Base-by-base conservation (phyloP, 2,888 invertebrate genomes). In the Eupithecia dodoneata region DNA sequence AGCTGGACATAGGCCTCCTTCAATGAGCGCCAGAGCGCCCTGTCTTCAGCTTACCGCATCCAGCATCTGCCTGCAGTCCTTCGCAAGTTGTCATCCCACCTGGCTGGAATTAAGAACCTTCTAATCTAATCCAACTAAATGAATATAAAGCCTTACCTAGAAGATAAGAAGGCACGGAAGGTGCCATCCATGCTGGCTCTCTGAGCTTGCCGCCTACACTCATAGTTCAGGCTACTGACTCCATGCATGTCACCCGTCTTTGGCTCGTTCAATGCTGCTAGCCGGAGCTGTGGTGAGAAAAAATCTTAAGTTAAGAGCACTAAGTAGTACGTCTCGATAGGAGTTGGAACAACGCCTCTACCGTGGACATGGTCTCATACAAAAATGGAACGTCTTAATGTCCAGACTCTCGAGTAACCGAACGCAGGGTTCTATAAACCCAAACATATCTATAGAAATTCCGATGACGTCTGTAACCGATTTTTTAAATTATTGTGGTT, bases 181-280 rank as follows among this genome's bases (percentile, higher is more conserved):
- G 98, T 98, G 79, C 98, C 98, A 83, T 97, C 96, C 81, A 99
- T 96, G 70, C 98, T 98, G 18, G 98, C 98, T 83, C 97, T 96
- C 81, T 97, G 96, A 0, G 99, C 98, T 94, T 99, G 98, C 79
- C 98, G 96, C 92, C 98, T 98, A 90, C 99, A 99, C 82, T 97
- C 97, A 87, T 98, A 98, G 94, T 99, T 99, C 41, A 98, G 98
- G 67, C 98, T 99, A 79, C 98, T 96, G 55, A 99, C 97, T 1
- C 99, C 99, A 86, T 98, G 97, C 96, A 99, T 97, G 89, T 99
- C 98, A 6, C 99, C 99, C 5, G 97, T 97, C 88, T 97, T 97
- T 0, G 99, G 98, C 88, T 98, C 97, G 92, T 99, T 99, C 83
- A 99, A 94, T 0, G 99, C 99, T 52, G 98, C 98, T 95, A 99